Evolutionary conservation across 2,888 invertebrate genomes (phyloP).

Genomic region (Nezara viridula): DNA sequence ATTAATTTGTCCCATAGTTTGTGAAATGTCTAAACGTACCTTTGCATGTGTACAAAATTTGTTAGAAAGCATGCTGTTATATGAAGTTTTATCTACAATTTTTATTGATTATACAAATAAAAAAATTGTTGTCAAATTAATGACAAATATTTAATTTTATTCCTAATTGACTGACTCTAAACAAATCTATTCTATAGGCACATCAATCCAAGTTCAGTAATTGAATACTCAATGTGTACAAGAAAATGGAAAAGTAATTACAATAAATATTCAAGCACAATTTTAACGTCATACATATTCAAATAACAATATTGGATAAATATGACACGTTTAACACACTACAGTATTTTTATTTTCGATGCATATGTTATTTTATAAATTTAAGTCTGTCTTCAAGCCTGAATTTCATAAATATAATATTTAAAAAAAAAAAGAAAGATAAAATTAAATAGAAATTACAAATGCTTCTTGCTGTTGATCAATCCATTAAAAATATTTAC

Average conservation of each 20-base stretch:
- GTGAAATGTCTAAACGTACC: no score
- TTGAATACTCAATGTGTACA: neutral
- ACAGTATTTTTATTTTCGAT: constrained; percentile 24
- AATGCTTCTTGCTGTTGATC: constrained; percentile 24
- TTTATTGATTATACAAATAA: neutral
- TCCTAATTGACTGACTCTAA: constrained; percentile 30
- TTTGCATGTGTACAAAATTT: neutral
- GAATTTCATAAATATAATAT: neutral
- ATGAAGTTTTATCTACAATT: neutral
- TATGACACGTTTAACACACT: neutral
- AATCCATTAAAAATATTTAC: constrained; percentile 42
- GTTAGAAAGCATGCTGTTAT: neutral
- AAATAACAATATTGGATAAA: neutral
- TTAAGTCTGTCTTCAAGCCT: constrained; percentile 1
- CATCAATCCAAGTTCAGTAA: constrained; percentile 1
- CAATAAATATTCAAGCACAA: constrained; percentile 6
- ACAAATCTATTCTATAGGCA: constrained; percentile 27
- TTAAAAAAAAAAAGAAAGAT: neutral
- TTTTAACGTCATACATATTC: neutral
- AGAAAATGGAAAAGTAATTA: constrained; percentile 12
- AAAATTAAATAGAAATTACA: neutral
- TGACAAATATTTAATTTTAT: constrained; percentile 3
- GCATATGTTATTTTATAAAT: neutral
- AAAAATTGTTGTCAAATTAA: neutral
- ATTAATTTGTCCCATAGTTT: no score